Evolutionary conservation across 2,113 vertebrate species (phyloP), one percentile per base, ranked within the genome.

Genomic region (Macquaria ambigua): DNA sequence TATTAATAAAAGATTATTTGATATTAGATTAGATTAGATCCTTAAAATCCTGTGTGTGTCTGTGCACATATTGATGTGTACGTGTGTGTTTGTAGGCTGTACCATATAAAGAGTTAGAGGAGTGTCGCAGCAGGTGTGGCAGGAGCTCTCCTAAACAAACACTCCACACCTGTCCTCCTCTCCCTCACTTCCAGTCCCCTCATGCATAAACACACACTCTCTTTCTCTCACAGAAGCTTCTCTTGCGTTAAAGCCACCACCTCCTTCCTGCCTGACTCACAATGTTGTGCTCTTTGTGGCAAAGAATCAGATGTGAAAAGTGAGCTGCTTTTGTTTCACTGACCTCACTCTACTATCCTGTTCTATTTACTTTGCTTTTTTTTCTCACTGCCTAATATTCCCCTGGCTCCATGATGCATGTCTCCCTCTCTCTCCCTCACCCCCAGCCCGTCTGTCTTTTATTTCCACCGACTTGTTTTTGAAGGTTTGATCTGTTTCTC

Each of bases 91-190:
- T 67, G 63, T 71, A 20, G 62, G 31, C 46, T 0, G 58, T 7
- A 55, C 23, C 10, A 8, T 6, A 37, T n/a, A 61, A 63, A 79
- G 71, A 72, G 69, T 62, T 4, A 11, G 81, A 86, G 83, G 64
- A 81, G 90, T 82, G 69, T 89, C 10, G 8, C 28, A 52, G 79
- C 87, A 94, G 90, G 89, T 92, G 91, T 85, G 88, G 61, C 82
- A 56, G 61, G n/a, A 83, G 80, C 68, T 79, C 84, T 92, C 62
- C 84, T 81, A 25, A 89, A 89, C 87, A 88, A 90, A 91, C 89
- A 89, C 77, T 50, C 86, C 83, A 74, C 90, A 88, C 92, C 87
- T 92, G 87, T 83, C 85, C 75, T 69, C 80, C 70, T 74, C 56
- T 59, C 41, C 67, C 39, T 43, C 50, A 18, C 50, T 8, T 37